Evolutionary conservation across 2,888 invertebrate genomes (phyloP), one percentile per base, ranked within the genome.

Genomic region (Lasius fuliginosus): DNA sequence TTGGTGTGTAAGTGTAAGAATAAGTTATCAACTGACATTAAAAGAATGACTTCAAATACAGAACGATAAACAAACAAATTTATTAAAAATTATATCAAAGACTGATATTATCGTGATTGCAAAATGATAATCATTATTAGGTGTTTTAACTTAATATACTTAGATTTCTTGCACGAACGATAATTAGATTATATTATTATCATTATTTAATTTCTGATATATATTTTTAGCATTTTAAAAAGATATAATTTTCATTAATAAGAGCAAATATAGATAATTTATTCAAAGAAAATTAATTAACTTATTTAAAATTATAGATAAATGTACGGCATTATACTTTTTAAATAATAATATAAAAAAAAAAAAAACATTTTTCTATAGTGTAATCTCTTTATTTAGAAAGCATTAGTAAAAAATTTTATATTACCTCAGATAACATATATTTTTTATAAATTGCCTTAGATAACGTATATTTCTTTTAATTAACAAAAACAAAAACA

Each of bases 61-160:
- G 11, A 23, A 53, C 18, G 18, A 3, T 30, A 75, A 40, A 23
- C 58, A 46, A 9, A 75, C 15, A 49, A 49, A 65, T 49, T 8
- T 36, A 18, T 18, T 76, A 76, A 33, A 75, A 75, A 9, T 27
- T 12, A 30, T 27, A 42, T 74, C 9, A 15, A 4, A 60, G 3
- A 4, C 0, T 56, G n/a, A 73, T 73, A 60, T 40, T 58, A n/a
- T 27, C 18, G 23, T 2, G 1, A 68, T 36, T 65, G 9, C 18
- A 33, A 53, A 69, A 12, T 73, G 11, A 46, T 53, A 23, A n/a
- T n/a, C n/a, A 53, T 53, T 53, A 27, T 23, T 58, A 58, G 0
- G 9, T 23, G 12, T 58, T 58, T 58, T 58, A 60, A 73, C 1
- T 58, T 40, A 73, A 73, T 58, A 73, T 58, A 27, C 3, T 73